These are phyloP conservation scores for Cebus imitator DNA, from an alignment of 2,113 vertebrate genomes.

Conservation along the genomic window DNA sequence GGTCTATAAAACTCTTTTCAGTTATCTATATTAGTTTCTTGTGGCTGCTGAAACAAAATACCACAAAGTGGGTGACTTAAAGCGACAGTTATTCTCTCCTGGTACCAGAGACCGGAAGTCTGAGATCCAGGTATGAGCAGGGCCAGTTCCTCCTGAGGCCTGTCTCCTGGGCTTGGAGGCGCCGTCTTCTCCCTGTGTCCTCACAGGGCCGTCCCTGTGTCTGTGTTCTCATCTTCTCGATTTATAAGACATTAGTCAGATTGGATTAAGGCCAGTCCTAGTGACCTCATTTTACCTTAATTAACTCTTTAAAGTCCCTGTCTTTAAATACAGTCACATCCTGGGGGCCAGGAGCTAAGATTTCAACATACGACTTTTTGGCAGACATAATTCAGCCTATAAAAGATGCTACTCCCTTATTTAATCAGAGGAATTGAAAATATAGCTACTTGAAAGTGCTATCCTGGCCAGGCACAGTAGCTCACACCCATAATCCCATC, in stretches of 20 bases:
- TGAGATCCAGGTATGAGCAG: not conserved
- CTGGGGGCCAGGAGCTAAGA: no score
- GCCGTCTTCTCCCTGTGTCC: not conserved
- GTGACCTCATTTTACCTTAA: no score
- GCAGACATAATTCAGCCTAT: no score
- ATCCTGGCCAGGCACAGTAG: no score
- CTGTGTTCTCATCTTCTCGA: not conserved
- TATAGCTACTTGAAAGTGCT: no score
- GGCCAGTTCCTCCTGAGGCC: not conserved
- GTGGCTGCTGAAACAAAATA: not conserved
- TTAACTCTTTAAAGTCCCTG: no score
- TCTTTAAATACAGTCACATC: no score
- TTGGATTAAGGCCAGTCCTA: not conserved
- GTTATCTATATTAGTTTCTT: not conserved
- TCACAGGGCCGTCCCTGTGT: not conserved
- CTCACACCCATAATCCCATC: no score
- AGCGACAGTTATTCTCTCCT: not conserved
- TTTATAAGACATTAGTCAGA: not conserved
- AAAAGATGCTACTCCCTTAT: no score
- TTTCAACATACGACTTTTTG: no score
- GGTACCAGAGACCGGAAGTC: not conserved
- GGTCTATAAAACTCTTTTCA: not conserved
- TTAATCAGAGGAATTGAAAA: no score
- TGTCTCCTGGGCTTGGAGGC: not conserved
- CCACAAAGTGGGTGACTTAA: not conserved